phyloP scores from a whole-genome alignment of 1,140 invertebrate species.

The Macrosteles quadrilineatus region DNA sequence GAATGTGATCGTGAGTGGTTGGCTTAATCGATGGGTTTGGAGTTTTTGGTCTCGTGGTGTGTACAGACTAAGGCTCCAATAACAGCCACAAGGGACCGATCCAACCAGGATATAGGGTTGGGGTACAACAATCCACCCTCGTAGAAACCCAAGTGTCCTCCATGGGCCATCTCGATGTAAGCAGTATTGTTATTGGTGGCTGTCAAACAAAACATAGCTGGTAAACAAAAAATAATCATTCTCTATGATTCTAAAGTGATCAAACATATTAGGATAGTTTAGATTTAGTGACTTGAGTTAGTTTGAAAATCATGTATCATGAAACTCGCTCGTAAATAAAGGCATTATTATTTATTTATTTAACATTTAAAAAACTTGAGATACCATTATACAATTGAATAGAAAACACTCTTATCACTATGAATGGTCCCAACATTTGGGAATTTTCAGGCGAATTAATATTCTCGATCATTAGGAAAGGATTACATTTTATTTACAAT shows the following conservation, averaged over 20 bases:
- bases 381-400: too few relatives aligned
- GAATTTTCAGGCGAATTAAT: too few relatives aligned
- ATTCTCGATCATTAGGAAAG: too few relatives aligned
- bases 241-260: neutral
- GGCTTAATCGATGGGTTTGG: neutral
- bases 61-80: conserved; percentile 53
- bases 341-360: neutral
- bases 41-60: neutral
- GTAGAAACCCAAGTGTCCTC: conserved; percentile 91
- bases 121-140: conserved; percentile 84
- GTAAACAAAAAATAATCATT: neutral
- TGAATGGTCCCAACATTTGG: too few relatives aligned
- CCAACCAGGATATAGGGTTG: conserved; percentile 87
- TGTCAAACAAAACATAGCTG: conserved; percentile 49
- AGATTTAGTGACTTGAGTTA: too few relatives aligned
- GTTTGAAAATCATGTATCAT: too few relatives aligned
- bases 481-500: too few relatives aligned
- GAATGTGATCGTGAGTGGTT: too few relatives aligned
- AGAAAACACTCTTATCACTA: too few relatives aligned
- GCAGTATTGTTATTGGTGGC: conserved; percentile 66
- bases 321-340: too few relatives aligned
- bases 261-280: too few relatives aligned
- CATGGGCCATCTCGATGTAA: conserved; percentile 81
- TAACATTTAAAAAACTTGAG: too few relatives aligned
- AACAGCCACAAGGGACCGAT: conserved; percentile 75